A percentile compares a stretch with the other conserved stretches of the same genome.
phyloP scores from a whole-genome alignment of 2,797 vertebrate genomes.

The Spondyliosoma cantharus region DNA sequence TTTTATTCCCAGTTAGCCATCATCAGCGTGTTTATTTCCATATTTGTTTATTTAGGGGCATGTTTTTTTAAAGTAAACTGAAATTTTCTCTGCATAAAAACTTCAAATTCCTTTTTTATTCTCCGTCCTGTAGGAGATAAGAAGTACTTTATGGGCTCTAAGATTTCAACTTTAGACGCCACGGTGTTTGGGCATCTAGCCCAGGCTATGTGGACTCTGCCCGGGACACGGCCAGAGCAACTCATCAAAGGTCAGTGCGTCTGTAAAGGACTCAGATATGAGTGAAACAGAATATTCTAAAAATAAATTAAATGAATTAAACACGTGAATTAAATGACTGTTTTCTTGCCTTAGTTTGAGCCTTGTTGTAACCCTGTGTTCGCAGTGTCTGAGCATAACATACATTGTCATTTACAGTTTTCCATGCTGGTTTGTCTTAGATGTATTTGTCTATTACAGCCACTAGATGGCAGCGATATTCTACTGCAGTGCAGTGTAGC shows the following conservation, averaged over 20 bases:
- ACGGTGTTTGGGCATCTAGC: conserved; percentile 97
- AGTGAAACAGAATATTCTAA: background rate
- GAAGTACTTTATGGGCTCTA: conserved; percentile 97
- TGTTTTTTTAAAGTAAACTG: too few species aligned
- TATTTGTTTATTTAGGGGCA: background rate
- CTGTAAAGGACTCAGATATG: background rate
- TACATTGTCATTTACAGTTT: background rate
- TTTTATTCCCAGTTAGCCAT: background rate
- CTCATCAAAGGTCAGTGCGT: conserved; percentile 92
- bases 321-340: background rate
- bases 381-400: background rate
- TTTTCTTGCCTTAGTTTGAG: background rate
- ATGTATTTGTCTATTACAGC: conserved; percentile 9
- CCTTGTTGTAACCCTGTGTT: background rate
- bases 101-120: background rate
- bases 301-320: background rate
- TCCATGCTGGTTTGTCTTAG: background rate
- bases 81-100: background rate
- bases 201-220: conserved; percentile 98
- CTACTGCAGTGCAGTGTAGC: conserved; percentile 18
- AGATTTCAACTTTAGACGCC: conserved; percentile 94
- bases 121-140: conserved; percentile 89
- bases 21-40: background rate
- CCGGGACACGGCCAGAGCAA: conserved; percentile 93
- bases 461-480: conserved; percentile 73